Conservation (phyloP, 1,140 invertebrate genomes). For the Drosophila virilis region DNA sequence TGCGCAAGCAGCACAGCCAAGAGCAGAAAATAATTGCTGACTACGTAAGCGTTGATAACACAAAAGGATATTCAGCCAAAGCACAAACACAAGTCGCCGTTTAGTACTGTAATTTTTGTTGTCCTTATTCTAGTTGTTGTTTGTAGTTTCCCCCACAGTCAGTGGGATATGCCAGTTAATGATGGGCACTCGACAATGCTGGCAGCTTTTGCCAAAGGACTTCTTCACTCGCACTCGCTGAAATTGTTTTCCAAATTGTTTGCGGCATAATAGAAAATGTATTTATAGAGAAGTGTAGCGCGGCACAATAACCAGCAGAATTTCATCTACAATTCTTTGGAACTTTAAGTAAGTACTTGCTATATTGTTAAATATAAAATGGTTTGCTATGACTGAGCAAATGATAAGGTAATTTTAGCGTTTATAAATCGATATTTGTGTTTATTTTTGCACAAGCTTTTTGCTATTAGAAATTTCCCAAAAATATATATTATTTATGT, state of each 20-base stretch:
- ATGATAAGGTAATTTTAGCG: too few relatives aligned
- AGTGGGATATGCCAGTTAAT: conserved; percentile 32
- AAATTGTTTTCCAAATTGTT: conserved; percentile 71
- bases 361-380: too few relatives aligned
- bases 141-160: conserved; percentile 17
- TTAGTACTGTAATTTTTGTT: conserved; percentile 31
- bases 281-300: conserved; percentile 43
- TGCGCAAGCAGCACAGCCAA: conserved; percentile 66
- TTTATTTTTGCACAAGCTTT: too few relatives aligned
- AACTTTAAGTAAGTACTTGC: too few relatives aligned
- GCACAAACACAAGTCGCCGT: conserved; percentile 46
- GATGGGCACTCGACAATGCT: conserved; percentile 27
- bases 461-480: too few relatives aligned
- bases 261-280: conserved; percentile 57
- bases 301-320: conserved; percentile 9
- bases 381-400: too few relatives aligned
- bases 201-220: conserved; percentile 35
- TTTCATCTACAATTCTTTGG: too few relatives aligned
- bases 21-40: conserved; percentile 78
- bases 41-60: conserved; percentile 69
- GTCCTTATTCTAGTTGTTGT: conserved; percentile 7
- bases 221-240: conserved; percentile 18
- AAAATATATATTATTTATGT: too few relatives aligned
- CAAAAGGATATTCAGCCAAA: conserved; percentile 68
- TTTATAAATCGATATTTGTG: too few relatives aligned